Conservation (phyloP, 2,888 invertebrate genomes). For the Drosophila barbarae region DNA sequence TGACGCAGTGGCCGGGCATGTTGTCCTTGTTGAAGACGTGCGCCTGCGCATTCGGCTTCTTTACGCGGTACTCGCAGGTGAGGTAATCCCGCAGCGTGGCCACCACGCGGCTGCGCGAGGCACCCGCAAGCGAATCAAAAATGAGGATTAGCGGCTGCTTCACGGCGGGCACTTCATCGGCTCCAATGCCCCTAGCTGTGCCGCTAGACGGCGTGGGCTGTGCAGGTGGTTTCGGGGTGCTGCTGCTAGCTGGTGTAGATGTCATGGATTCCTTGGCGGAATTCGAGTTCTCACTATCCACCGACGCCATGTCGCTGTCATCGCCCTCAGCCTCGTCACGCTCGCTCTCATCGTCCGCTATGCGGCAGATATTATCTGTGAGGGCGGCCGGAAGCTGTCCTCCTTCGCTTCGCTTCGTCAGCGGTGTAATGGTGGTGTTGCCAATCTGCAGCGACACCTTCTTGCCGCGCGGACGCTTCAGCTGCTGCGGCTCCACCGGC, state of each 20-base stretch:
- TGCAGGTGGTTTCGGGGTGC: conserved; percentile 1
- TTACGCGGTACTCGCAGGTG: conserved; percentile 90
- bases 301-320: conserved; percentile 85
- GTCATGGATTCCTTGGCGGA: conserved; percentile 46
- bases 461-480: conserved; percentile 80
- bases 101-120: conserved; percentile 90
- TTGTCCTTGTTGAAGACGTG: conserved; percentile 87
- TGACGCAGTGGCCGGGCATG: conserved; percentile 92
- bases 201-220: conserved; percentile 8
- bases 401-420: conserved; percentile 80
- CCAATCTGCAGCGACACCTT: conserved; percentile 84
- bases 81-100: conserved; percentile 95
- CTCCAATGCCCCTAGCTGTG: conserved; percentile 9
- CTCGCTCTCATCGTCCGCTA: conserved; percentile 85
- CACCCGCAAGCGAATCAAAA: conserved; percentile 94
- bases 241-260: conserved; percentile 26
- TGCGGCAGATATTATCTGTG: conserved; percentile 80
- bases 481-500: conserved; percentile 81
- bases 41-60: conserved; percentile 81
- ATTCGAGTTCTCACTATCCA: conserved; percentile 77
- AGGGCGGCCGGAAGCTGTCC: conserved; percentile 78
- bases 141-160: conserved; percentile 92
- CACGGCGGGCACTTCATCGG: conserved; percentile 55
- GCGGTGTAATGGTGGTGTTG: conserved; percentile 84
- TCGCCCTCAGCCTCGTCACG: conserved; percentile 90